Percentiles rank a stretch among this genome's conserved stretches.
These are phyloP conservation scores for Choristoneura fumiferana DNA, from an alignment of 1,140 invertebrate genomes.

Conservation along the genomic window DNA sequence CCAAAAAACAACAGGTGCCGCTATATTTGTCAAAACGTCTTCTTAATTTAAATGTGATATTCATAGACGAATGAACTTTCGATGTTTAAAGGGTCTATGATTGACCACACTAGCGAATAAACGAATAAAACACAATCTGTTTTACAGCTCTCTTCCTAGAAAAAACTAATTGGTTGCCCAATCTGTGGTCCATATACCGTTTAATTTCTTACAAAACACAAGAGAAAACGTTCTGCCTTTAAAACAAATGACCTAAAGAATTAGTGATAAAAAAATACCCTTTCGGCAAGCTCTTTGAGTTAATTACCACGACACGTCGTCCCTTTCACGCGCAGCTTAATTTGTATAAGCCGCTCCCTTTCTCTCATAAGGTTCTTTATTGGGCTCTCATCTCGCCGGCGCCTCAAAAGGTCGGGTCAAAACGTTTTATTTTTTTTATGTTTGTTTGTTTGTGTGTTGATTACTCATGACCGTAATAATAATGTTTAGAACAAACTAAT, in stretches of 20 bases:
- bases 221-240: conserved; percentile 37
- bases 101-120: conserved; percentile 6
- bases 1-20: too few relatives aligned
- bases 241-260: conserved; percentile 42
- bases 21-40: too few relatives aligned
- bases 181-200: conserved; percentile 34
- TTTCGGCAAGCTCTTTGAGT: conserved; percentile 70
- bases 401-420: conserved; percentile 65
- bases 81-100: background rate
- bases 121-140: conserved; percentile 16
- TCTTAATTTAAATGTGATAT: too few relatives aligned
- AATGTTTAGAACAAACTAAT: conserved; percentile 68
- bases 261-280: conserved; percentile 36
- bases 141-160: conserved; percentile 23
- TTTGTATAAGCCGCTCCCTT: conserved; percentile 29
- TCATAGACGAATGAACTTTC: too few relatives aligned
- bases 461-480: conserved; percentile 62
- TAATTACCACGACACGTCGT: conserved; percentile 51
- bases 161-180: conserved; percentile 36
- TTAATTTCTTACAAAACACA: conserved; percentile 49
- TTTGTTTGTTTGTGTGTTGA: conserved; percentile 59
- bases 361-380: conserved; percentile 25
- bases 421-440: conserved; percentile 57
- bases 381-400: conserved; percentile 40
- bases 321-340: conserved; percentile 33